These are phyloP conservation scores for Pelagia noctiluca DNA, from an alignment of 30 jellyfish, hydroid and myxozoan genomes.

Conservation along the genomic window DNA sequence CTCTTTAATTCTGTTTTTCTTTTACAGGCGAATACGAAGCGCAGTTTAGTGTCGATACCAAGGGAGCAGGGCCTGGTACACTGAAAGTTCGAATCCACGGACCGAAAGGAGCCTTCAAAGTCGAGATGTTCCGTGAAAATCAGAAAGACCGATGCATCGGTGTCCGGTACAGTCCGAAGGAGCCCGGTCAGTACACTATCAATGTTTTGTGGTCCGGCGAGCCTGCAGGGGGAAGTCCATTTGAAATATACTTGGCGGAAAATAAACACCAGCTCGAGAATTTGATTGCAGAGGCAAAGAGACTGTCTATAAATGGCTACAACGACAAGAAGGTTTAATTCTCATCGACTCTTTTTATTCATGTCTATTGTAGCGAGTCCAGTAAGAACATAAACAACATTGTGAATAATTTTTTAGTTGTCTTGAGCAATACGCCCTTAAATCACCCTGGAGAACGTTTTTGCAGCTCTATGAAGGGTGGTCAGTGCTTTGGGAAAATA, in stretches of 20 bases:
- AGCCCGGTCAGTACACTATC: slow-evolving; percentile 91
- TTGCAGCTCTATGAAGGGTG: no score
- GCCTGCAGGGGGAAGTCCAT: slow-evolving; percentile 89
- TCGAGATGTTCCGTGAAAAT: slow-evolving; percentile 89
- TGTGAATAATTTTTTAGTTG: no score
- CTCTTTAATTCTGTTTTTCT: not conserved
- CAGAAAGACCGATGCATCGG: slow-evolving; percentile 78
- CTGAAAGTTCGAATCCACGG: slow-evolving; percentile 98
- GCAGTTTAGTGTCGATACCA: slow-evolving; percentile 78
- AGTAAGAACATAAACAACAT: no score
- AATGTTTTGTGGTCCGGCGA: slow-evolving; percentile 95
- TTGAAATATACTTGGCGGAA: slow-evolving; percentile 82
- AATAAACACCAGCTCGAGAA: slow-evolving; percentile 71
- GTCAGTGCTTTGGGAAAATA: no score
- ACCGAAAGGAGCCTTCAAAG: slow-evolving; percentile 98
- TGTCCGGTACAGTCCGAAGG: slow-evolving; percentile 92
- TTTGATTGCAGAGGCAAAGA: not conserved
- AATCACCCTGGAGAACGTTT: no score
- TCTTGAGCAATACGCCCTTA: no score
- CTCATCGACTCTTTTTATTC: no score
- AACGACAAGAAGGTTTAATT: slow-evolving; percentile 28
- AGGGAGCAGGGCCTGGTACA: slow-evolving; percentile 99
- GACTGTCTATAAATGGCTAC: slow-evolving; percentile 34
- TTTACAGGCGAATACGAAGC: slow-evolving; percentile 84
- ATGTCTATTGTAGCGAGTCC: no score